Percentiles rank a stretch among this genome's conserved stretches.
Conservation (phyloP, 2,888 invertebrate species). For the Automeris io region DNA sequence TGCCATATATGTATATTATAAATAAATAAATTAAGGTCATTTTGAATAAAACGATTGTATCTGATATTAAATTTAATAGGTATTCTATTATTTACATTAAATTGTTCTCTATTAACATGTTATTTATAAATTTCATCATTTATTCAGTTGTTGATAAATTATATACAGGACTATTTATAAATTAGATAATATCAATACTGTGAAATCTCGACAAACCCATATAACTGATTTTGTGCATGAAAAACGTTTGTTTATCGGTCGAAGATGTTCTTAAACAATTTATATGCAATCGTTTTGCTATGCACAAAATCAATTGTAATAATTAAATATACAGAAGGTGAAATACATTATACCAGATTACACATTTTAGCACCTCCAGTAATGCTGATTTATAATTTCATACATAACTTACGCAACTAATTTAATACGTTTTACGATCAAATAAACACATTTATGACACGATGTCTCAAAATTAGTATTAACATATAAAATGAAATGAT, state of each 20-base stretch:
- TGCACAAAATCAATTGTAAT: slow-evolving; percentile 22
- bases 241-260: slow-evolving; percentile 16
- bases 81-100: slow-evolving; percentile 77
- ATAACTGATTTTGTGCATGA: slow-evolving; percentile 24
- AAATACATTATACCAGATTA: slow-evolving; percentile 41
- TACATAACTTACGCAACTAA: slow-evolving; percentile 44
- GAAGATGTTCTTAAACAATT: neutral
- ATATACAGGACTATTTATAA: slow-evolving; percentile 76
- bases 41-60: slow-evolving; percentile 58
- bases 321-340: slow-evolving; percentile 46
- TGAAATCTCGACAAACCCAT: slow-evolving; percentile 62
- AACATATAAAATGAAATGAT: slow-evolving; percentile 11
- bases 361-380: slow-evolving; percentile 68
- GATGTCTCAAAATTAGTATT: slow-evolving; percentile 48
- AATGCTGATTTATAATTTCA: slow-evolving; percentile 38
- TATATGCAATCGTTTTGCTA: slow-evolving; percentile 11
- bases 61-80: slow-evolving; percentile 77
- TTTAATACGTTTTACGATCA: slow-evolving; percentile 33
- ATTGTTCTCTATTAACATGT: slow-evolving; percentile 76
- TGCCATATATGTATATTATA: too few species aligned
- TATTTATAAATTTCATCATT: slow-evolving; percentile 69
- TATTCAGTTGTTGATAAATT: slow-evolving; percentile 74
- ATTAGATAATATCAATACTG: slow-evolving; percentile 74
- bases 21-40: too few species aligned
- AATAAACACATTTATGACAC: slow-evolving; percentile 39